These are phyloP conservation scores for Melanophora roralis DNA, from an alignment of 2,888 invertebrate genomes.

Conservation along the genomic window DNA sequence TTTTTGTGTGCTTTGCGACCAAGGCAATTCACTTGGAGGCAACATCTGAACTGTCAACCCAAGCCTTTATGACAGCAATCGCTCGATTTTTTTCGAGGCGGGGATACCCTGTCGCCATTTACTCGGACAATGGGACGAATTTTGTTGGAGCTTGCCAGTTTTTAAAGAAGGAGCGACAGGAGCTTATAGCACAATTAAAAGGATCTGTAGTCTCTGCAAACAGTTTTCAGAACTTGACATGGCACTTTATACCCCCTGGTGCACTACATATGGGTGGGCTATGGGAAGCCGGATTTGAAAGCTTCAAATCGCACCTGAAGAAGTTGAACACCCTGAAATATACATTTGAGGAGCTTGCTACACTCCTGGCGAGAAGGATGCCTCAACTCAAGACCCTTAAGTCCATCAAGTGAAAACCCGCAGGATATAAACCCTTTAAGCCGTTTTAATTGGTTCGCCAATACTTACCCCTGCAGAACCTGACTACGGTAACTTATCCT, in stretches of 20 bases:
- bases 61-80: constrained; percentile 22
- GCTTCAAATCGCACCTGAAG: background rate
- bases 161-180: background rate
- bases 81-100: constrained; percentile 22
- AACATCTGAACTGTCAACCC: constrained; percentile 9
- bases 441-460: constrained; percentile 19
- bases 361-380: constrained; percentile 19
- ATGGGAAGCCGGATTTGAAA: no score
- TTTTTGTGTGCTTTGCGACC: background rate
- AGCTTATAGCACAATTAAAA: background rate
- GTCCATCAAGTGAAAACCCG: constrained; percentile 1
- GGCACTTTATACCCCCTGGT: constrained; percentile 14
- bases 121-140: constrained; percentile 28
- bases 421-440: constrained; percentile 2
- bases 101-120: constrained; percentile 11
- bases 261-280: constrained; percentile 25
- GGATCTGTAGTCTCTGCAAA: no score
- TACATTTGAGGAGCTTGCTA: constrained; percentile 8
- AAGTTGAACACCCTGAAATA: background rate
- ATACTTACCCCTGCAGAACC: background rate
- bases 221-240: background rate
- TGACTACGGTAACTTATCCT: background rate
- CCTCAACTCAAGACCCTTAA: constrained; percentile 25
- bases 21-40: constrained; percentile 27
- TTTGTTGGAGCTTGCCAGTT: constrained; percentile 6